Evolutionary conservation across 2,888 invertebrate species (phyloP).

Genomic region (Bimastos eiseni): DNA sequence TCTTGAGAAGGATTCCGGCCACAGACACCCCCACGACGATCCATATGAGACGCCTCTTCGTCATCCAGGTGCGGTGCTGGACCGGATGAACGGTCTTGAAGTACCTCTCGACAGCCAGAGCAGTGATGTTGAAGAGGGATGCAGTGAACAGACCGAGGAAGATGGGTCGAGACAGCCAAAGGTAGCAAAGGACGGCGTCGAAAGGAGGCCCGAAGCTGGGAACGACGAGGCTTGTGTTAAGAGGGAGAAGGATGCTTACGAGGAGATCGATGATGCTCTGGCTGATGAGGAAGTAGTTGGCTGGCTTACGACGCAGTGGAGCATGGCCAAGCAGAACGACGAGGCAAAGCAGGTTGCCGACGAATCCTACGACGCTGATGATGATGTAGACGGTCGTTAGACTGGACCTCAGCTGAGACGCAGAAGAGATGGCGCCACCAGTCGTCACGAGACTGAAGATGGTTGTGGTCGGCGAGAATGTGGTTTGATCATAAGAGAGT

Average conservation of each 20-base stretch:
- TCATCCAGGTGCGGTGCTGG: slow-evolving; percentile 6
- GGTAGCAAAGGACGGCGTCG: neutral
- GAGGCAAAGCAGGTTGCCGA: neutral
- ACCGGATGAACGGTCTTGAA: slow-evolving; percentile 14
- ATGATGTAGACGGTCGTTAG: neutral
- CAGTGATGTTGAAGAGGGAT: neutral
- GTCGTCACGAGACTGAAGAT: too few species aligned
- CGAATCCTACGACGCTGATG: neutral
- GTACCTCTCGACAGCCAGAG: slow-evolving; percentile 7
- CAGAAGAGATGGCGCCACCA: too few species aligned
- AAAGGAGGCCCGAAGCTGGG: neutral
- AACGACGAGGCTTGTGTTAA: neutral
- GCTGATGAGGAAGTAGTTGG: slow-evolving; percentile 2
- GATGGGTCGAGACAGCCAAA: neutral
- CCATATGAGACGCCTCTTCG: neutral
- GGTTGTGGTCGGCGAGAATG: too few species aligned
- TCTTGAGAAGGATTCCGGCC: neutral
- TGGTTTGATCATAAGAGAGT: too few species aligned
- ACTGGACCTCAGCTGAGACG: too few species aligned
- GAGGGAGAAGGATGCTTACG: neutral
- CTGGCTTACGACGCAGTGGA: slow-evolving; percentile 2
- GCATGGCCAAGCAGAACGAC: neutral
- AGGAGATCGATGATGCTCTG: neutral
- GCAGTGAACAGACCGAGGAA: slow-evolving; percentile 8
- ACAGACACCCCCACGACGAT: neutral